Evolutionary conservation across 1,140 invertebrate species (phyloP).

Genomic region (Ericerus pela): DNA sequence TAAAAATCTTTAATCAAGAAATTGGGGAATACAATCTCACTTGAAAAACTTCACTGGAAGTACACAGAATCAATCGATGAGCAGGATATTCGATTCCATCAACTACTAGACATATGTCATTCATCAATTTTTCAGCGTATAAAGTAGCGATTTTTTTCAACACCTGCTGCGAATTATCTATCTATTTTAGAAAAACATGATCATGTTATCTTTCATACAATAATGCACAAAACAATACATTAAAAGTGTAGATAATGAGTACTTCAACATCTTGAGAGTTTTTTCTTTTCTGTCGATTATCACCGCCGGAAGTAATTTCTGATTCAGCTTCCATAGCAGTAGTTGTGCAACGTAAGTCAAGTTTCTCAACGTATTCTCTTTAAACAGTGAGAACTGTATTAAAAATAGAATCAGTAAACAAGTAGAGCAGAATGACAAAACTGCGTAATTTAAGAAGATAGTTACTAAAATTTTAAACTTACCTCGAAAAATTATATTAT

Average conservation of each 20-base stretch:
- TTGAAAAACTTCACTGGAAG: constrained; percentile 90
- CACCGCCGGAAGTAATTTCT: neutral
- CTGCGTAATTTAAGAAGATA: too few species aligned
- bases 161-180: constrained; percentile 64
- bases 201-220: neutral
- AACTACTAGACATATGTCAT: constrained; percentile 68
- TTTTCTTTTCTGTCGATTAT: constrained; percentile 5
- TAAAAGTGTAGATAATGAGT: neutral
- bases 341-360: too few species aligned
- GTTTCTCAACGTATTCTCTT: too few species aligned
- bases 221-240: neutral
- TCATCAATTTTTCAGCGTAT: constrained; percentile 70
- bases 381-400: too few species aligned
- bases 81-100: constrained; percentile 66
- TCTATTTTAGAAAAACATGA: constrained; percentile 32
- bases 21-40: constrained; percentile 33
- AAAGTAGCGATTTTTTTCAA: constrained; percentile 64
- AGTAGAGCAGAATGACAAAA: too few species aligned
- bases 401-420: too few species aligned
- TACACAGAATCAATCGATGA: constrained; percentile 82
- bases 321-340: neutral
- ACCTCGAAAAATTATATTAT: too few species aligned
- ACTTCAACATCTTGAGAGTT: constrained; percentile 5
- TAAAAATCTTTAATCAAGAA: neutral
- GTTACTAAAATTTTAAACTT: too few species aligned